Conservation (phyloP, 2,888 invertebrate genomes). For the Ophraella communa region DNA sequence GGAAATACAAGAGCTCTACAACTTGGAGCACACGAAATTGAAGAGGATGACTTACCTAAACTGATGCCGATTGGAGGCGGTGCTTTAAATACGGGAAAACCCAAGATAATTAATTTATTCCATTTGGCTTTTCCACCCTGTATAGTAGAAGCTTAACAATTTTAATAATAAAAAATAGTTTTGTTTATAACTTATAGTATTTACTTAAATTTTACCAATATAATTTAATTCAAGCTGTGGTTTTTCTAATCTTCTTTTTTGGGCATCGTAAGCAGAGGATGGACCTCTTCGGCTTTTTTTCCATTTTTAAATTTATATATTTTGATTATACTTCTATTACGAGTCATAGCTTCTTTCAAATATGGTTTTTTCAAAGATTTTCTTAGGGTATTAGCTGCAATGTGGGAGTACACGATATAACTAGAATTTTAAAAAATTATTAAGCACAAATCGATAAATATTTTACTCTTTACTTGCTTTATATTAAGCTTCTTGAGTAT, state of each 20-base stretch:
- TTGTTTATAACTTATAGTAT: too few relatives aligned
- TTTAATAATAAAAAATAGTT: too few relatives aligned
- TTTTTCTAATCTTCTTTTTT: not conserved
- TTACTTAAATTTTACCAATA: too few relatives aligned
- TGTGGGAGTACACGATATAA: constrained; percentile 47
- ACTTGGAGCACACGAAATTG: too few relatives aligned
- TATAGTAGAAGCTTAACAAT: too few relatives aligned
- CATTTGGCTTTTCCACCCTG: too few relatives aligned
- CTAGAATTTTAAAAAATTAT: constrained; percentile 34
- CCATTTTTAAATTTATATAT: constrained; percentile 39
- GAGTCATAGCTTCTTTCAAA: constrained; percentile 31
- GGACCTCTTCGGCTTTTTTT: constrained; percentile 26
- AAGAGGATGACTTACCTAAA: too few relatives aligned
- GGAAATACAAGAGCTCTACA: too few relatives aligned
- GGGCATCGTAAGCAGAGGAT: constrained; percentile 14
- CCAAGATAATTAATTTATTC: too few relatives aligned
- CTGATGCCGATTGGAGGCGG: too few relatives aligned
- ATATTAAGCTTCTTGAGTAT: constrained; percentile 27
- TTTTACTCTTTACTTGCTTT: constrained; percentile 22
- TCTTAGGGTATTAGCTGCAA: constrained; percentile 46
- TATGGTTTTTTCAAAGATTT: constrained; percentile 44
- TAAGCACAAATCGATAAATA: not conserved
- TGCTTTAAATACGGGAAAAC: too few relatives aligned
- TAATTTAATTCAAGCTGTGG: too few relatives aligned
- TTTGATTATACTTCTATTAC: constrained; percentile 38